Percentiles rank a stretch among this genome's conserved stretches.
Evolutionary conservation across 2,888 invertebrate species (phyloP).

Genomic region (Drosophila maculinotata): DNA sequence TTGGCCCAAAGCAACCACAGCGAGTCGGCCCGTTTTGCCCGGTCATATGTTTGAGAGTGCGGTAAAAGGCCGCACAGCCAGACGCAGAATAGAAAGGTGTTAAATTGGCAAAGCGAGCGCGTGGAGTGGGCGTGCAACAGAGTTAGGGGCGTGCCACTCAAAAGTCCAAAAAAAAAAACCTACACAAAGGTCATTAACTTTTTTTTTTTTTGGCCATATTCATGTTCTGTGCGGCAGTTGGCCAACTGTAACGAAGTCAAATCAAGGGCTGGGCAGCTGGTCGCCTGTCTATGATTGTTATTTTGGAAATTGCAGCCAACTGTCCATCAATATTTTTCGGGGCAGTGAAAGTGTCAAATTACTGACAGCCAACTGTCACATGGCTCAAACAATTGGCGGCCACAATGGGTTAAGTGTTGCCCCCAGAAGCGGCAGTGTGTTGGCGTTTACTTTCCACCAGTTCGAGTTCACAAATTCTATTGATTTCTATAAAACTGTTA

Average conservation of each 20-base stretch:
- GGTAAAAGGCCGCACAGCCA: constrained; percentile 58
- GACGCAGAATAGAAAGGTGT: constrained; percentile 76
- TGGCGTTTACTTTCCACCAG: constrained; percentile 42
- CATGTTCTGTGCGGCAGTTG: constrained; percentile 28
- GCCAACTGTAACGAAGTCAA: constrained; percentile 20
- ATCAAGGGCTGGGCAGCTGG: constrained; percentile 21
- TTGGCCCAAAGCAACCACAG: constrained; percentile 2
- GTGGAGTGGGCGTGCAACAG: constrained; percentile 34
- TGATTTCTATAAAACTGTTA: constrained; percentile 28
- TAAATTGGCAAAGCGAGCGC: constrained; percentile 68
- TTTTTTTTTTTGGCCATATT: constrained; percentile 40
- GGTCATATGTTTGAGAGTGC: constrained; percentile 34
- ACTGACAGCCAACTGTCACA: constrained; percentile 53
- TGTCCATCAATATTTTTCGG: constrained; percentile 40
- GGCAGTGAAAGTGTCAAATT: constrained; percentile 68
- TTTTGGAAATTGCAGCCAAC: constrained; percentile 10
- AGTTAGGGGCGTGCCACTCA: constrained; percentile 55
- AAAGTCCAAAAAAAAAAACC: constrained; percentile 3
- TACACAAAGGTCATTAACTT: constrained; percentile 71
- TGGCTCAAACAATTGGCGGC: constrained; percentile 24
- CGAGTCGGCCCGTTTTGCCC: not conserved
- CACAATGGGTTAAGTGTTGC: constrained; percentile 58
- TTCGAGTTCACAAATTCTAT: constrained; percentile 40
- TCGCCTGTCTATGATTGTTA: constrained; percentile 3
- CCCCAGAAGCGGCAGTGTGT: constrained; percentile 9